These are phyloP conservation scores for Cephus pulcher DNA, from an alignment of 2,888 invertebrate species.

Conservation along the genomic window DNA sequence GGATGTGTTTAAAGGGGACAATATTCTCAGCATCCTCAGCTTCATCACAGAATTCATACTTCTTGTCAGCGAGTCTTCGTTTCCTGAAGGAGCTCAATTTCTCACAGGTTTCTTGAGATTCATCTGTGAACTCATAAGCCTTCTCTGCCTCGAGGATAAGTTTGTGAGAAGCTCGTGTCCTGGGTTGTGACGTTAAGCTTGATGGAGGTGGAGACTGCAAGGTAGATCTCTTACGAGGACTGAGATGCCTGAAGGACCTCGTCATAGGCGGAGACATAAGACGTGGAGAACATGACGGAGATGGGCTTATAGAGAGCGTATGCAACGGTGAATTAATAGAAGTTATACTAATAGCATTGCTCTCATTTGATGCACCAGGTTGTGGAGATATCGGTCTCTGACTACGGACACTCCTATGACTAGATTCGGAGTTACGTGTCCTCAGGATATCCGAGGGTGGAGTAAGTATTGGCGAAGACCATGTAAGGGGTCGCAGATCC, in stretches of 20 bases:
- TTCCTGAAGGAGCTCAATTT: conserved; percentile 89
- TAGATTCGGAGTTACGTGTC: conserved; percentile 62
- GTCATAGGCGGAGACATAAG: conserved; percentile 61
- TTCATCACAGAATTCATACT: conserved; percentile 91
- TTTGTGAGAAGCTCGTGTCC: conserved; percentile 58
- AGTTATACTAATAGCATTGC: conserved; percentile 42
- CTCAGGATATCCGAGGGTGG: conserved; percentile 61
- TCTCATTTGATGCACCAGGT: conserved; percentile 55
- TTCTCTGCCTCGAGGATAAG: conserved; percentile 72
- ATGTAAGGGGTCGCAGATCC: conserved; percentile 51
- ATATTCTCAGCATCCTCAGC: conserved; percentile 73
- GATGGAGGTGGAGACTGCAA: conserved; percentile 57
- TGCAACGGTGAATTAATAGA: conserved; percentile 58
- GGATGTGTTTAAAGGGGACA: conserved; percentile 67
- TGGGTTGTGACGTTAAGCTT: conserved; percentile 41
- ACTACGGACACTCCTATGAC: conserved; percentile 45
- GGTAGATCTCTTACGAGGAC: conserved; percentile 54
- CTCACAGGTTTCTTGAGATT: conserved; percentile 83
- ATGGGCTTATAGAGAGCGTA: conserved; percentile 57
- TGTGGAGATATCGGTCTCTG: conserved; percentile 56
- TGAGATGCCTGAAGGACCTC: conserved; percentile 50
- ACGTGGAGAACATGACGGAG: conserved; percentile 57
- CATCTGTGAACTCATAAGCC: conserved; percentile 88
- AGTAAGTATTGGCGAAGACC: conserved; percentile 54
- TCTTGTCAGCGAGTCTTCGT: conserved; percentile 88